Evolutionary conservation across 2,797 vertebrate genomes (phyloP).

Genomic region (Paedocypris micromegethes): DNA sequence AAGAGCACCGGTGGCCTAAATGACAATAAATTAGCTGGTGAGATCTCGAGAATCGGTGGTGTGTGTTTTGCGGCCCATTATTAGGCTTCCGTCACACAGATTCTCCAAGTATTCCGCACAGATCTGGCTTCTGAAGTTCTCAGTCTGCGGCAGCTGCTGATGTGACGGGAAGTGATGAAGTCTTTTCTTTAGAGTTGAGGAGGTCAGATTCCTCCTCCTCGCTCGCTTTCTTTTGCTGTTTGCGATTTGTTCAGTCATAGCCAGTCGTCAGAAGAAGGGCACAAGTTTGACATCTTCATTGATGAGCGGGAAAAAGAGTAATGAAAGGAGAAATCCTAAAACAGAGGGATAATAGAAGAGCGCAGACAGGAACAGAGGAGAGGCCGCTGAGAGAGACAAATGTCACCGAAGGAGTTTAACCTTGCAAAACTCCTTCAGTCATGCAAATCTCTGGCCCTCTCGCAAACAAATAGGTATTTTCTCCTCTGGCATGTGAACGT

Average conservation of each 20-base stretch:
- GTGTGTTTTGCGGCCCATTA: conserved; percentile 29
- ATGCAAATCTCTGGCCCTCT: conserved; percentile 21
- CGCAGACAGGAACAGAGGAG: conserved; percentile 37
- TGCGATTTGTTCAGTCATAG: conserved; percentile 40
- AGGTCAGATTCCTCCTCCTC: conserved; percentile 40
- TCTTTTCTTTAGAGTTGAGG: conserved; percentile 43
- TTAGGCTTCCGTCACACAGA: conserved; percentile 45
- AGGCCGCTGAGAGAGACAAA: conserved; percentile 39
- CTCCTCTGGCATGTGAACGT: neutral
- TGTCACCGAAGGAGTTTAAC: conserved; percentile 49
- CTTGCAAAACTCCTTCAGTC: conserved; percentile 32
- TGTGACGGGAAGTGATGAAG: conserved; percentile 52
- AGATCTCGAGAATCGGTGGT: conserved; percentile 18
- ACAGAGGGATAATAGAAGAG: conserved; percentile 36
- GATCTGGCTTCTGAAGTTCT: conserved; percentile 37
- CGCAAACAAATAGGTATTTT: conserved; percentile 10
- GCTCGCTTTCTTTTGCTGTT: conserved; percentile 33
- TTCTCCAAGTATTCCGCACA: conserved; percentile 30
- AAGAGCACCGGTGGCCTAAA: conserved; percentile 11
- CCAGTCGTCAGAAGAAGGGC: conserved; percentile 41
- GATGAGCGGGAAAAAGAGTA: conserved; percentile 34
- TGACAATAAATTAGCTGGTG: conserved; percentile 7
- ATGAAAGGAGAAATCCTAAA: conserved; percentile 30
- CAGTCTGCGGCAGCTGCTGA: conserved; percentile 43
- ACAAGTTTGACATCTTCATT: conserved; percentile 49